Evolutionary conservation across 2,797 vertebrate genomes (phyloP), one percentile per base, ranked within the genome.

Genomic region (Hapalemur alaotrensis): DNA sequence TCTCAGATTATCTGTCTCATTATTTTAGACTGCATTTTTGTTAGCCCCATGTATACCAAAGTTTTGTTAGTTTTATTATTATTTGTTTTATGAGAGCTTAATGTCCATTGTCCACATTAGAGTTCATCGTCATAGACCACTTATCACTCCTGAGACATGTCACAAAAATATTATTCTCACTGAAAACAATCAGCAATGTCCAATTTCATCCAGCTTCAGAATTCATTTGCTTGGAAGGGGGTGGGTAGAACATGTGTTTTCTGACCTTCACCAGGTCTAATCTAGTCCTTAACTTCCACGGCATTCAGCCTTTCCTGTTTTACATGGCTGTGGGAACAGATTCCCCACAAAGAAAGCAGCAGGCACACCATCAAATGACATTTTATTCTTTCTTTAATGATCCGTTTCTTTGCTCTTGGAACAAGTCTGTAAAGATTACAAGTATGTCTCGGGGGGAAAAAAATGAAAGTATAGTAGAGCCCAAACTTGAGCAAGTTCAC

Each of bases 401-500:
- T 95, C 41, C 12, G 28, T 96, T 97, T 93, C 89, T 86, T 97
- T 97, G 76, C 92, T 96, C 72, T 63, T 69, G 80, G 80, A 93
- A 95, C 52, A 97, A 98, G 70, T 83, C 88, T 89, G 92, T 97
- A 83, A 95, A 93, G 93, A 96, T 93, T 96, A 96, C 76, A 97
- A 98, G 83, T 95, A 63, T 43, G 79, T 95, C 79, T 97, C 97
- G 86, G 85, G 89, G 97, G 95, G 80, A 95, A 91, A 96, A 57
- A 96, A 57, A 89, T 90, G 89, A 72, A 96, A 97, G 90, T 94
- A 87, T 80, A 93, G 69, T 61, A 90, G 52, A 98, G 75, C 63
- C 93, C 96, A 88, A 98, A 98, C 95, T 91, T 96, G 91, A 2
- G 0, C 63, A 91, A 98, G 97, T 97, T 98, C 97, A 97, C 91